Evolutionary conservation across 1,140 invertebrate genomes (phyloP).

Genomic region (Anadara kagoshimensis): DNA sequence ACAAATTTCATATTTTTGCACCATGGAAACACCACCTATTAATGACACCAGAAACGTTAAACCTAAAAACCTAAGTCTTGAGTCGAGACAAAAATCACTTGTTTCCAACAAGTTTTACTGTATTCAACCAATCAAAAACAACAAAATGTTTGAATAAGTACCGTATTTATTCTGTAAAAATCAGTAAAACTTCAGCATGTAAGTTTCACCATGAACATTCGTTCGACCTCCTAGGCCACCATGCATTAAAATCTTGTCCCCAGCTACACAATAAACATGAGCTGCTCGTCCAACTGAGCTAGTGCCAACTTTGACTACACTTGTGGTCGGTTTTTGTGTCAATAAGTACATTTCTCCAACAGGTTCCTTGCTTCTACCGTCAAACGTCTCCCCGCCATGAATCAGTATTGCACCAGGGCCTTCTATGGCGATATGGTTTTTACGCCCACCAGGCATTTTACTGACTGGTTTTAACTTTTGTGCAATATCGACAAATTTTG

Average conservation of each 20-base stretch:
- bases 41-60: too few relatives aligned
- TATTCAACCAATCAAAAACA: neutral
- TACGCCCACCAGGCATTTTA: slow-evolving; percentile 63
- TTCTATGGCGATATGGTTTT: slow-evolving; percentile 55
- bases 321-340: slow-evolving; percentile 37
- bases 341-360: slow-evolving; percentile 67
- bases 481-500: slow-evolving; percentile 20
- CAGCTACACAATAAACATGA: slow-evolving; percentile 54
- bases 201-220: slow-evolving; percentile 47
- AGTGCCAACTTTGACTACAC: slow-evolving; percentile 57
- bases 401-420: slow-evolving; percentile 53
- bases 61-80: too few relatives aligned
- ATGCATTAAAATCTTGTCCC: slow-evolving; percentile 60
- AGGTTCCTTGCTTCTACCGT: slow-evolving; percentile 57
- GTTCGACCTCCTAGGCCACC: slow-evolving; percentile 56
- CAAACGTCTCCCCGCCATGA: slow-evolving; percentile 70
- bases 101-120: too few relatives aligned
- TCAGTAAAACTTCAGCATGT: slow-evolving; percentile 37
- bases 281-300: slow-evolving; percentile 55
- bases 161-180: neutral
- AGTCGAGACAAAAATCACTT: too few relatives aligned
- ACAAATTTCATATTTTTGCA: too few relatives aligned
- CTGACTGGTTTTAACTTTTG: slow-evolving; percentile 41
- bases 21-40: too few relatives aligned
- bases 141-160: neutral